Evolutionary conservation across 2,888 invertebrate genomes (phyloP), one percentile per base, ranked within the genome.

Genomic region (Shargacucullia verbasci): DNA sequence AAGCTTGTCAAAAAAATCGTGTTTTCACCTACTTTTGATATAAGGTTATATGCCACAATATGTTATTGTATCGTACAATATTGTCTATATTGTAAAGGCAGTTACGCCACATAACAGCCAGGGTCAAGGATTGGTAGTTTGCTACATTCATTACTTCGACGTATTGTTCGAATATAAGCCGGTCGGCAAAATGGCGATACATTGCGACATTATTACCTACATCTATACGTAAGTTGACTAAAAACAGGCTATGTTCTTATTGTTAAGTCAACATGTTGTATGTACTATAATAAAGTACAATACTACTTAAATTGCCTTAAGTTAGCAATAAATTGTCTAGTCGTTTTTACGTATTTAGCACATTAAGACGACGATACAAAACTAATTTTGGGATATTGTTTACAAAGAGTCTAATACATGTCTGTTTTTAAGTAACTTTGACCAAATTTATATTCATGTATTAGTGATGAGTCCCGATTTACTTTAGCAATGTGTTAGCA

Each of bases 151-250:
- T 35, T 46, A 29, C 8, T 41, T 44, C 14, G 20, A 46, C 35
- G 11, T 47, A 33, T 47, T 38, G 37, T 37, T 47, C 27, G 12
- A 41, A 10, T 13, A 20, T 10, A 11, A 14, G 25, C 43, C 10
- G 7, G 35, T 29, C 29, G 29, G 40, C 46, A 45, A 27, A 20
- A 20, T 34, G 34, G 52, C 20, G n/a, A 29, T 29, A 14, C 27
- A 29, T 46, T 27, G 46, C 46, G 54, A 46, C 46, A 37, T 52
- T 52, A 52, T 41, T 13, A 46, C 50, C 45, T 45, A 58, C 49
- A 40, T 49, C 56, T 57, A 57, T 31, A 31, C 13, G 44, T 44
- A 43, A 20, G 39, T 43, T 27, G 39, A 44, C 47, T 47, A 48
- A 45, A 34, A 25, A 39, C 13, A 33, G 34, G 27, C 33, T 45